Evolutionary conservation across 2,797 vertebrate genomes (phyloP), one percentile per base, ranked within the genome.

Genomic region (Brachymystax lenok): DNA sequence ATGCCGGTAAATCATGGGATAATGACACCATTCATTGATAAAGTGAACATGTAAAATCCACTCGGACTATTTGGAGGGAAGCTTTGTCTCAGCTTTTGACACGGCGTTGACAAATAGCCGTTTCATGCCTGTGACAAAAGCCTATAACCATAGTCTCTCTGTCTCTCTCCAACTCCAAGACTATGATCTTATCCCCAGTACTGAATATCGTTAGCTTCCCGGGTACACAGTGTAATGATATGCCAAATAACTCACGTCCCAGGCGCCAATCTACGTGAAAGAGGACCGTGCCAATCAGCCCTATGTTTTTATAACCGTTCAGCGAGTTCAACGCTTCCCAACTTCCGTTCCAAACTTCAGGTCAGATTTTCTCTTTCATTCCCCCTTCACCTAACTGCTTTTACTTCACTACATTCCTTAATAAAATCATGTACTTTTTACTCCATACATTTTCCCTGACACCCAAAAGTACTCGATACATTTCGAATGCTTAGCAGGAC

Each of bases 71-170:
- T 84, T 70, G 46, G 52, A 80, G 84, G 82, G 86, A 87, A 87
- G 87, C 86, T 80, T 85, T 86, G 63, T 76, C 81, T 67, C 81
- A 80, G 80, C 67, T 73, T 85, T 86, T 89, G 90, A 93, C 91
- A 90, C 85, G 82, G 78, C 83, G 84, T 87, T 93, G 91, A 92
- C 90, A 94, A 94, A 93, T 92, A 88, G 88, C 86, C 80, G 87
- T 92, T 93, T 89, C 81, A 91, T 92, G 88, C 86, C 88, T 84
- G 75, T 85, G 91, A 90, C 90, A 93, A 92, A 91, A 91, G 82
- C 88, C 88, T 92, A 89, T 92, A 94, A 93, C 93, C 91, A 92
- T 88, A 89, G 79, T 83, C 84, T 84, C 81, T 81, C 80, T 70
- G 79, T 90, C 83, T 68, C 50, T 79, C 79, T 83, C 81, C 81